Percentiles rank a stretch among this genome's conserved stretches.
Evolutionary conservation across 2,888 invertebrate species (phyloP).

Genomic region (Muscina levida): DNA sequence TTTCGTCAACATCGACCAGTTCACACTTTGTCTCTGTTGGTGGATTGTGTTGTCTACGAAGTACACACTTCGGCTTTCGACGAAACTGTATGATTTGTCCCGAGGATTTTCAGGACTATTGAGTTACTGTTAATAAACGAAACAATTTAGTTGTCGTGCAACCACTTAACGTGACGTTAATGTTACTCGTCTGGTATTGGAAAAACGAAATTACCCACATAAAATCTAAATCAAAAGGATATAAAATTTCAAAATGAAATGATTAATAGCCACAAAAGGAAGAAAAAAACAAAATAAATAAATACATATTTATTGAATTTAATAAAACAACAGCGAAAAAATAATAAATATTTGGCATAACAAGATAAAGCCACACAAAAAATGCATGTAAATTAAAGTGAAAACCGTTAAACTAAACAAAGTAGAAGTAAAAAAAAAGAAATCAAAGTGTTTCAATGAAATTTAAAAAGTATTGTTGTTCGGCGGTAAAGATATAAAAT

Average conservation of each 20-base stretch:
- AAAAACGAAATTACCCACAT: slow-evolving; percentile 21
- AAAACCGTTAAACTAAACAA: too few species aligned
- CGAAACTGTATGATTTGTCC: slow-evolving; percentile 69
- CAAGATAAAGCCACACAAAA: too few species aligned
- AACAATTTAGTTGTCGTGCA: slow-evolving; percentile 79
- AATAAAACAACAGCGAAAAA: too few species aligned
- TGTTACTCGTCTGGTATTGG: slow-evolving; percentile 67
- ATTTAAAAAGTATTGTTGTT: too few species aligned
- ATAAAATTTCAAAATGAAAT: slow-evolving; percentile 17
- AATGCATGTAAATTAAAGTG: too few species aligned
- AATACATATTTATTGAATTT: not conserved
- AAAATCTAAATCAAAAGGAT: slow-evolving; percentile 46
- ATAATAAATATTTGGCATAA: too few species aligned
- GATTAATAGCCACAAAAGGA: slow-evolving; percentile 11
- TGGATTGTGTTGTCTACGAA: slow-evolving; percentile 46
- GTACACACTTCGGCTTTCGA: slow-evolving; percentile 64
- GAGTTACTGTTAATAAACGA: slow-evolving; percentile 67
- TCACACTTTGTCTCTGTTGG: not conserved
- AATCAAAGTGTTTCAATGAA: too few species aligned
- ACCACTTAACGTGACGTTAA: slow-evolving; percentile 79
- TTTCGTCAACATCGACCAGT: slow-evolving; percentile 46
- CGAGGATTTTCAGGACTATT: slow-evolving; percentile 68
- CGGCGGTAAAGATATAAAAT: not conserved
- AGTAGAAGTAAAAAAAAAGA: too few species aligned
- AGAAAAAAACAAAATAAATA: not conserved